Conservation (phyloP, 2,888 invertebrate genomes). For the Pardosa pseudoannulata region DNA sequence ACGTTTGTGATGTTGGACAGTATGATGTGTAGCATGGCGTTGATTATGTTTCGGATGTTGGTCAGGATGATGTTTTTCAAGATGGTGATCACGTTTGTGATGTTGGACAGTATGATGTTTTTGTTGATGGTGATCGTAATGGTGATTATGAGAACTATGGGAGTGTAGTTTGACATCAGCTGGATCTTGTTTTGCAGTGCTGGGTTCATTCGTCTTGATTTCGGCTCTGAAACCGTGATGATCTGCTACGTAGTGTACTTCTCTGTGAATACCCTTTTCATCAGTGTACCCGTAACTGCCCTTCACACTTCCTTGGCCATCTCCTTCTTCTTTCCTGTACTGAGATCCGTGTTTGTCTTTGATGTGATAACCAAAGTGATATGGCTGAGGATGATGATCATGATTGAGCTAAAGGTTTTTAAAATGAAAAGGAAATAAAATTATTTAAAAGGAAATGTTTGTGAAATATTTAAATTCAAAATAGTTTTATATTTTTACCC, state of each 20-base stretch:
- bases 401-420: background rate
- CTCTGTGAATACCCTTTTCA: slow-evolving; percentile 36
- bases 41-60: too few relatives aligned
- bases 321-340: slow-evolving; percentile 27
- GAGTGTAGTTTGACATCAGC: slow-evolving; percentile 32
- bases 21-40: too few relatives aligned
- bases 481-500: too few relatives aligned
- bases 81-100: slow-evolving; percentile 1
- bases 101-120: too few relatives aligned
- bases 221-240: slow-evolving; percentile 38
- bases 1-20: too few relatives aligned
- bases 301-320: slow-evolving; percentile 11
- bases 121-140: slow-evolving; percentile 27
- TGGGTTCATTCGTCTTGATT: slow-evolving; percentile 52
- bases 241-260: slow-evolving; percentile 53
- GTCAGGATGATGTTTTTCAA: background rate
- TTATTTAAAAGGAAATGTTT: too few relatives aligned
- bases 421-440: too few relatives aligned
- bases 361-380: slow-evolving; percentile 26
- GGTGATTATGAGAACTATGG: background rate
- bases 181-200: slow-evolving; percentile 46
- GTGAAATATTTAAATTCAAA: too few relatives aligned
- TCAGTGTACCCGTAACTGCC: slow-evolving; percentile 53
- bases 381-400: slow-evolving; percentile 43
- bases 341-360: slow-evolving; percentile 18